phyloP scores from a whole-genome alignment of 2,888 invertebrate species.

The Stenolophus ochropezus region DNA sequence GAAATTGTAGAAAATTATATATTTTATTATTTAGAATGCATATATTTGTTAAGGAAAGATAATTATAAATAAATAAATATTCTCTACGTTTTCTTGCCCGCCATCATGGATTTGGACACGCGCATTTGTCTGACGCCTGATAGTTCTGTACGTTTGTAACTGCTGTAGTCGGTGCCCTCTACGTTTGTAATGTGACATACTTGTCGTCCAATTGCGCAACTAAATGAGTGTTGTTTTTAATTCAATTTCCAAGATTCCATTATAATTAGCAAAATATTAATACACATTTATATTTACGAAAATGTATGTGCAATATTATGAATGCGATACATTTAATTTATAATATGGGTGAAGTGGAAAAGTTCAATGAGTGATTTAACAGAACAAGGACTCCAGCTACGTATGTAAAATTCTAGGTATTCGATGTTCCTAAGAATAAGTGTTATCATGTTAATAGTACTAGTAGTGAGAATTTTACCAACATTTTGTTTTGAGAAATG shows the following conservation, averaged over 20 bases:
- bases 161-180: constrained; percentile 41
- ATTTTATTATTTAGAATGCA: too few relatives aligned
- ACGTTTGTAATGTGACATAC: constrained; percentile 39
- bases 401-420: constrained; percentile 71
- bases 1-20: too few relatives aligned
- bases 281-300: neutral
- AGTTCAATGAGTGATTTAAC: constrained; percentile 49
- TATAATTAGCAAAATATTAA: constrained; percentile 10
- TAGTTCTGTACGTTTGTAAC: neutral
- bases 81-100: neutral
- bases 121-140: neutral
- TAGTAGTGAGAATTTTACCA: constrained; percentile 56
- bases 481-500: constrained; percentile 55
- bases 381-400: constrained; percentile 65
- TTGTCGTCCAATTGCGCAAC: constrained; percentile 57
- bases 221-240: constrained; percentile 52
- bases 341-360: constrained; percentile 53
- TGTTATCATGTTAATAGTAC: constrained; percentile 59
- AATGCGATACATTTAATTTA: constrained; percentile 24
- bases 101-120: neutral
- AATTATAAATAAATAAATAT: neutral
- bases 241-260: constrained; percentile 21
- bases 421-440: constrained; percentile 68
- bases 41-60: too few relatives aligned
- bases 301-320: constrained; percentile 6